Conservation (phyloP, 2,113 vertebrate species). For the Tretioscincus oriximinensis region DNA sequence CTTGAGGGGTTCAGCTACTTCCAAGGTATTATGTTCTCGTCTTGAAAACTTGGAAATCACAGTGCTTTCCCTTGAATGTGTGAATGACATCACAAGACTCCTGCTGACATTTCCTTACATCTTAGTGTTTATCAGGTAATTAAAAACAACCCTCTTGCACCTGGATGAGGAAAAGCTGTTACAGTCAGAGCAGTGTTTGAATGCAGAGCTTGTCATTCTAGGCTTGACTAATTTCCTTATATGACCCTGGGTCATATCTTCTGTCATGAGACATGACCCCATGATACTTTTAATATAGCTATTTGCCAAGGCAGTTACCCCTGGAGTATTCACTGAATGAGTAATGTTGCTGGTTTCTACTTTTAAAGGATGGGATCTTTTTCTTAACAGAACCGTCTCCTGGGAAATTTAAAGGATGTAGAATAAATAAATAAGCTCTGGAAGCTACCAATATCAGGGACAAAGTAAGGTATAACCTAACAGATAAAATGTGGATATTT, state of each 20-base stretch:
- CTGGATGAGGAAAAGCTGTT: neutral
- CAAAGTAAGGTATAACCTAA: neutral
- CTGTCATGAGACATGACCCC: neutral
- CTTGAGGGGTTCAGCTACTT: neutral
- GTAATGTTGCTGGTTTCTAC: neutral
- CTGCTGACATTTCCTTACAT: neutral
- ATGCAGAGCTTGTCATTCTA: neutral
- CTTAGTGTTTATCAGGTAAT: neutral
- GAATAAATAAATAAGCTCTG: neutral
- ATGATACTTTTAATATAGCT: slow-evolving; percentile 10
- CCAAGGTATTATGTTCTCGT: neutral
- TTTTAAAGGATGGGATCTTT: neutral
- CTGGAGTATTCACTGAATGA: neutral
- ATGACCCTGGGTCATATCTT: neutral
- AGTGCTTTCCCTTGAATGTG: neutral
- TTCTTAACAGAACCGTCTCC: slow-evolving; percentile 3
- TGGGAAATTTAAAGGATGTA: neutral
- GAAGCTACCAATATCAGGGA: neutral
- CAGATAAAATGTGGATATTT: neutral
- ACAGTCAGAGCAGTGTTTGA: neutral
- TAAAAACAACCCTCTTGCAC: neutral
- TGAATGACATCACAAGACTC: neutral
- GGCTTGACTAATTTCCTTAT: neutral
- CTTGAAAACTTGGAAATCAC: neutral
- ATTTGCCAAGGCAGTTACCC: neutral